Percentiles rank a stretch among this genome's conserved stretches.
Evolutionary conservation across 2,113 vertebrate genomes (phyloP).

Genomic region (Pungitius pungitius): DNA sequence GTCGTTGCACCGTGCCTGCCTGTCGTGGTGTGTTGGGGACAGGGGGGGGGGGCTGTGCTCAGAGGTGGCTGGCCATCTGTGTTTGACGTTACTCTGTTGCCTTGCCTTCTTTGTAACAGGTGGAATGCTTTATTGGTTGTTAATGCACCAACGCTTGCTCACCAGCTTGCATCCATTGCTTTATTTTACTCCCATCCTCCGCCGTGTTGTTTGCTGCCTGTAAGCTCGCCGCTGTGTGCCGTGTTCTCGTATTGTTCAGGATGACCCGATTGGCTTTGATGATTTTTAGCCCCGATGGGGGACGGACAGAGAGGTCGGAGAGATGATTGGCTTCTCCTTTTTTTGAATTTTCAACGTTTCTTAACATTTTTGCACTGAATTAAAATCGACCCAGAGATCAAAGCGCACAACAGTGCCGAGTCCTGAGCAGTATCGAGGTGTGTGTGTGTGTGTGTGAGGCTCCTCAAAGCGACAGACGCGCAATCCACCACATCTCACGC

Average conservation of each 20-base stretch:
- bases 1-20: constrained; percentile 96
- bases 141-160: constrained; percentile 73
- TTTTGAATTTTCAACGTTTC: constrained; percentile 46
- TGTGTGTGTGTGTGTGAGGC: constrained; percentile 54
- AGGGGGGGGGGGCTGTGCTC: constrained; percentile 80
- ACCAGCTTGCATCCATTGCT: constrained; percentile 78
- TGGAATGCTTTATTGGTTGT: constrained; percentile 81
- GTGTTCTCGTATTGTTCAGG: constrained; percentile 87
- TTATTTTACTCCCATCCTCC: constrained; percentile 68
- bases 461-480: too few species aligned
- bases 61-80: constrained; percentile 87
- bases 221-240: constrained; percentile 17
- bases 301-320: constrained; percentile 25
- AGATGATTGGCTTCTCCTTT: constrained; percentile 56
- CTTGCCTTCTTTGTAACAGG: constrained; percentile 66
- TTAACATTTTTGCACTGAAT: constrained; percentile 52
- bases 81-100: constrained; percentile 84
- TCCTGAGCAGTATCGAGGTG: constrained; percentile 95
- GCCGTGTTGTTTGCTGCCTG: constrained; percentile 57
- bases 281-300: constrained; percentile 42
- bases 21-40: constrained; percentile 74
- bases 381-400: constrained; percentile 52
- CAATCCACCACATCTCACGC: constrained; percentile 37
- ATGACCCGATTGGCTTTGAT: constrained; percentile 81
- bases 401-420: constrained; percentile 75